These are phyloP conservation scores for Anaspis maculata DNA, from an alignment of 2,888 invertebrate genomes.

Conservation along the genomic window DNA sequence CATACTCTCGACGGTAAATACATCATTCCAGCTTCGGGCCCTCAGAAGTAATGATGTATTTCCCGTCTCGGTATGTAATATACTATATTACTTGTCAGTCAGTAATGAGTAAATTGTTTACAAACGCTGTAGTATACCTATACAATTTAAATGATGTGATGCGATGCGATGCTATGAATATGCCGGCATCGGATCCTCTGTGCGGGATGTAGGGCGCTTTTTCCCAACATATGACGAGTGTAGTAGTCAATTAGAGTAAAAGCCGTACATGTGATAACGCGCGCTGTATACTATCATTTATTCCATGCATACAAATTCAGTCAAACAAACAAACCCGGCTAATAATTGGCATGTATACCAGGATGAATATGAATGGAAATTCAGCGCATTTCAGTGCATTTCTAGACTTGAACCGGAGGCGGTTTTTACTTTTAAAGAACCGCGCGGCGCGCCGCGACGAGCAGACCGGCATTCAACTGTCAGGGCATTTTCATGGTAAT, in stretches of 20 bases:
- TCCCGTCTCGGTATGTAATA: too few species aligned
- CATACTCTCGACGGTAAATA: too few species aligned
- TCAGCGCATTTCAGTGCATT: slow-evolving; percentile 26
- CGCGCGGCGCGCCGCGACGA: too few species aligned
- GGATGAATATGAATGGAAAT: slow-evolving; percentile 33
- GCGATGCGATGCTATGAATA: too few species aligned
- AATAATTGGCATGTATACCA: slow-evolving; percentile 35
- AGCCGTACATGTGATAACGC: slow-evolving; percentile 30
- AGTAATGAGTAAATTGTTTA: too few species aligned
- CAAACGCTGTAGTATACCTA: too few species aligned
- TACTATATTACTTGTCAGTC: too few species aligned
- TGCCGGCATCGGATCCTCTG: too few species aligned
- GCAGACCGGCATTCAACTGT: slow-evolving; percentile 38
- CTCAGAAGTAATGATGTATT: too few species aligned
- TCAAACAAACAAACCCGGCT: slow-evolving; percentile 39
- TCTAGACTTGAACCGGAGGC: slow-evolving; percentile 27
- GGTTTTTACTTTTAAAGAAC: slow-evolving; percentile 29
- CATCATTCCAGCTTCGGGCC: too few species aligned
- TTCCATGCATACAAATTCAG: slow-evolving; percentile 43
- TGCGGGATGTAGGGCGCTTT: too few species aligned
- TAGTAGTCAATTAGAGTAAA: slow-evolving; percentile 33
- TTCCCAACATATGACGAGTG: slow-evolving; percentile 23
- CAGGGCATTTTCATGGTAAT: slow-evolving; percentile 43
- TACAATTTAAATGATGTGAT: too few species aligned
- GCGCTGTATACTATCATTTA: slow-evolving; percentile 36